Evolutionary conservation across 2,113 vertebrate species (phyloP), one percentile per base, ranked within the genome.

Genomic region (Percina caprodes): DNA sequence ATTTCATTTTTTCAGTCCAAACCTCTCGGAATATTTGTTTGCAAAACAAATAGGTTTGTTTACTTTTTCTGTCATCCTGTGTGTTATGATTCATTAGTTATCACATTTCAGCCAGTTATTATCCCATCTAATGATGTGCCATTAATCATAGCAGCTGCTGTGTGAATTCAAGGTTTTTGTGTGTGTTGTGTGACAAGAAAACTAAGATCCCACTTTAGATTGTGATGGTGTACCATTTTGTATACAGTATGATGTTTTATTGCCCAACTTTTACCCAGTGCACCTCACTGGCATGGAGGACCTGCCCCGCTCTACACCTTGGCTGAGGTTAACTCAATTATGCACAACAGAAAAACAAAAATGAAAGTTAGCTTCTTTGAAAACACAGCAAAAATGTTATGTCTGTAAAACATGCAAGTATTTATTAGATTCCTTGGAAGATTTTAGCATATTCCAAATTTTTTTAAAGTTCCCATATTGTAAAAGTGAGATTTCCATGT

Each of bases 61-160:
- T 81, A 69, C 74, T 26, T 62, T 65, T 42, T 23, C 61, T 56
- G 10, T 80, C 72, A 26, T 26, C 70, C 24, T 2, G 1, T 65
- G 48, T 82, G 46, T 56, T 72, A n/a, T 48, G 58, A 56, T 80
- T 81, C 69, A 14, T 78, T 67, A 39, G 84, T 80, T 76, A 54
- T 79, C 68, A 75, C 66, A 70, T 80, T 82, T 77, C 52, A 77
- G 67, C 39, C 55, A 16, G 63, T 79, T 71, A 79, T 86, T 75
- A 89, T 78, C 55, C 10, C 2, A 77, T 72, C 56, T 86, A 81
- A 83, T 77, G 77, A 71, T 15, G 74, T 82, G 70, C 68, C 74
- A 74, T 80, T 87, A 86, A 91, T 77, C 69, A 83, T n/a, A 52
- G 48, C 21, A 49, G 67, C 61, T 74, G 54, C 73, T 62, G 45